Conservation (phyloP, 2,113 vertebrate genomes). For the Orycteropus afer region DNA sequence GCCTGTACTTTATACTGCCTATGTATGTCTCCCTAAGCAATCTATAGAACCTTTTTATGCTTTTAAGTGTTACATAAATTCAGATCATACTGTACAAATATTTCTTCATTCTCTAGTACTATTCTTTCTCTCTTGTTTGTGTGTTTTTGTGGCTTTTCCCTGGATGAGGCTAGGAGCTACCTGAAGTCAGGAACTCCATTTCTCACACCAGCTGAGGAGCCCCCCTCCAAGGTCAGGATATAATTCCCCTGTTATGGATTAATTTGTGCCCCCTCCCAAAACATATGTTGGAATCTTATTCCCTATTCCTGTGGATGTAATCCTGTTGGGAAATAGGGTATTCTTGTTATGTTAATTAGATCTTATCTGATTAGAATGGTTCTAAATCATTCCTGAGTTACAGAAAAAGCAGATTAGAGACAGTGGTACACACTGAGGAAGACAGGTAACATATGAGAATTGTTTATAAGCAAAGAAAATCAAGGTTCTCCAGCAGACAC, state of each 20-base stretch:
- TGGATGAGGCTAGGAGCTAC: background rate
- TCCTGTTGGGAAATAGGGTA: background rate
- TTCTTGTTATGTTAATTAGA: background rate
- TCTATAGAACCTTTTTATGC: background rate
- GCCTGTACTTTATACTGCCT: background rate
- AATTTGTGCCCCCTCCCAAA: background rate
- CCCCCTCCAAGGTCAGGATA: background rate
- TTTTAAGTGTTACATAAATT: constrained; percentile 18
- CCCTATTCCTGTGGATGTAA: background rate
- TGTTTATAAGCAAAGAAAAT: background rate
- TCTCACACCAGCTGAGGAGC: background rate
- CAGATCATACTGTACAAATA: constrained; percentile 9
- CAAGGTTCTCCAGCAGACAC: background rate
- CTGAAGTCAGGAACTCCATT: background rate
- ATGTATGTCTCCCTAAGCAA: background rate
- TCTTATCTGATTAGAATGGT: background rate
- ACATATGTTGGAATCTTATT: background rate
- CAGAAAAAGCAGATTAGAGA: background rate
- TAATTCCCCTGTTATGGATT: background rate
- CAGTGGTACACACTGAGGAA: background rate
- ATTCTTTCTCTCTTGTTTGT: background rate
- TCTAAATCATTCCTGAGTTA: background rate
- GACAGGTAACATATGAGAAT: background rate
- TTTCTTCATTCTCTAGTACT: background rate
- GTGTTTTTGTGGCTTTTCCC: background rate